Evolutionary conservation across 1,140 invertebrate genomes (phyloP).

Genomic region (Plutomurus gul): DNA sequence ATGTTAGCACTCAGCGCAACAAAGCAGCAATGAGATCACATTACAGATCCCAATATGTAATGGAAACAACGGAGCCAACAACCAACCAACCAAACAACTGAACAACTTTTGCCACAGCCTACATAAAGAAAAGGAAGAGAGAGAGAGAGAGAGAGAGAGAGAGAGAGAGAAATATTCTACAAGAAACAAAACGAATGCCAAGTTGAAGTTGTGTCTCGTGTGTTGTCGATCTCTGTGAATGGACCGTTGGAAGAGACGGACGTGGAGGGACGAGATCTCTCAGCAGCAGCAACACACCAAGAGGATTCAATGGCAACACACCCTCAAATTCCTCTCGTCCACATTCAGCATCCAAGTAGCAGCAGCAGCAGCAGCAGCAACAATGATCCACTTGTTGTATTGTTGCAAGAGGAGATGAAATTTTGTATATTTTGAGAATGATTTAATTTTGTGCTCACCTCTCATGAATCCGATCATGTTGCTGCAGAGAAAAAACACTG

Average conservation of each 20-base stretch:
- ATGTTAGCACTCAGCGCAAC: not conserved
- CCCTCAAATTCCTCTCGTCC: not conserved
- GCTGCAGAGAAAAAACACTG: not conserved
- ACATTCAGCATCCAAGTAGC: not conserved
- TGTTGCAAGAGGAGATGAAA: not conserved
- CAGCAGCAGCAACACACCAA: not conserved
- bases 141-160: no score
- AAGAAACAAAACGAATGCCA: no score
- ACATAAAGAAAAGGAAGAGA: not conserved
- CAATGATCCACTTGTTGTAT: no score
- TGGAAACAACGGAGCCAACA: not conserved
- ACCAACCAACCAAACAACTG: not conserved
- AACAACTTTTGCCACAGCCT: not conserved
- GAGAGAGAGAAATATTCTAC: no score
- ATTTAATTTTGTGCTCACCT: no score
- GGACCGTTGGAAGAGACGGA: no score
- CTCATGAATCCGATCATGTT: constrained; percentile 9
- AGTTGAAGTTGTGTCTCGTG: no score
- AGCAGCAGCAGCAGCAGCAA: no score
- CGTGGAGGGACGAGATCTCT: no score
- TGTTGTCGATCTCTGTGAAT: no score
- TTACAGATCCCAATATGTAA: not conserved
- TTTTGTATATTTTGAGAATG: not conserved
- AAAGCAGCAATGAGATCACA: not conserved
- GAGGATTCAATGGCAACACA: not conserved